A percentile compares a stretch with the other conserved stretches of the same genome.
These are phyloP conservation scores for Apamea monoglypha DNA, from an alignment of 2,888 invertebrate species.

Conservation along the genomic window DNA sequence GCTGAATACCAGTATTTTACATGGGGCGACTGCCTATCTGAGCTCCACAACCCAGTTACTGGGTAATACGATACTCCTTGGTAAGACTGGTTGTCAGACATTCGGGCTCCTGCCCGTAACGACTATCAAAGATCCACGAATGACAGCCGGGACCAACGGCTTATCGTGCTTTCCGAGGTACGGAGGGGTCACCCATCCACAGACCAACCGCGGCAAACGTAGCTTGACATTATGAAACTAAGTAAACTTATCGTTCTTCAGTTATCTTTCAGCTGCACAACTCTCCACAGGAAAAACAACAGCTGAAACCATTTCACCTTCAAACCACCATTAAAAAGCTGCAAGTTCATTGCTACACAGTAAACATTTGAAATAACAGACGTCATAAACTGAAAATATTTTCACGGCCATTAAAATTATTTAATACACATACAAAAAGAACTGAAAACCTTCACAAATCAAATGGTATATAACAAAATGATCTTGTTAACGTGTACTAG, in stretches of 20 bases:
- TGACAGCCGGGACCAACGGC: too few species aligned
- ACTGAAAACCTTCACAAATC: conserved; percentile 19
- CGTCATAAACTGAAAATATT: conserved; percentile 37
- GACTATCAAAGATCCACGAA: too few species aligned
- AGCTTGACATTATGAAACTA: background rate
- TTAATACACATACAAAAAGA: conserved; percentile 35
- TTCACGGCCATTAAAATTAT: conserved; percentile 53
- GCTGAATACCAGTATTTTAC: too few species aligned
- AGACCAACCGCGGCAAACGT: too few species aligned
- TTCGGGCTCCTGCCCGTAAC: too few species aligned
- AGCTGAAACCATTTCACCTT: conserved; percentile 29
- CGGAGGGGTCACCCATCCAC: too few species aligned
- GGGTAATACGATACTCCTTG: too few species aligned
- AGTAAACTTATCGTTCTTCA: background rate
- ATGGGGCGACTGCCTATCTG: too few species aligned
- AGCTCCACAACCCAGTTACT: too few species aligned
- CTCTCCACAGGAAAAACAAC: conserved; percentile 18
- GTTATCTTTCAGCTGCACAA: background rate
- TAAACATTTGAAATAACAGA: conserved; percentile 21
- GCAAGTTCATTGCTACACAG: conserved; percentile 31
- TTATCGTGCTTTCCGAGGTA: too few species aligned
- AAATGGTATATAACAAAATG: conserved; percentile 31
- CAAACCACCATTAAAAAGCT: conserved; percentile 25
- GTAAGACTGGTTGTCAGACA: too few species aligned
- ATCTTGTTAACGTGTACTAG: conserved; percentile 23